Base-by-base conservation (phyloP, 2,797 vertebrate species). In the Sebastes ruberrimus region DNA sequence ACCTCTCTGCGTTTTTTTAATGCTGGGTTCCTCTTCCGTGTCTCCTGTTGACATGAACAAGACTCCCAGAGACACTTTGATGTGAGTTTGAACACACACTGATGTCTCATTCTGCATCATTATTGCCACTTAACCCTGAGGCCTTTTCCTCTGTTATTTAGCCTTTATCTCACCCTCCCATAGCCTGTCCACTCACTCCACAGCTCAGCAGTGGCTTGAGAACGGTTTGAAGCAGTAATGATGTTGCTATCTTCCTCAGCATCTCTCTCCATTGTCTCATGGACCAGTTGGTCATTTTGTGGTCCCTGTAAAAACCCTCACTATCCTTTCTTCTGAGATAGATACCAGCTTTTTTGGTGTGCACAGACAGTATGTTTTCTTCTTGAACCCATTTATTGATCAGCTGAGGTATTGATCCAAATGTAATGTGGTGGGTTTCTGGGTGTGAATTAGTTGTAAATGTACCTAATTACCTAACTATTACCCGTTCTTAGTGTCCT, bases 81-180 rank as follows among this genome's bases (percentile, higher is more conserved):
- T 89, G 89, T 90, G 70, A 80, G 83, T 84, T 80, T 87, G 73
- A 91, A 80, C 78, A 82, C 82, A 53, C 71, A 74, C 71, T 53
- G 42, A 78, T 85, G 84, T 90, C 89, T 92, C 92, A 90, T 92
- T 90, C 91, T 79, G 78, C 86, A 90, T 94, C 92, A 92, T 95
- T 94, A 95, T 94, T 94, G 90, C 91, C 92, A 94, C 93, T 95
- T 95, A 94, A 94, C 94, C 94, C 86, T n/a, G 7, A 84, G 84
- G 81, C 91, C 85, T 70, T 72, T 80, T 68, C 63, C 83, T 81
- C 89, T 92, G 93, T 90, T 87, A 89, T 94, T 93, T 92, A 14
- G 80, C 86, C 86, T 90, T 93, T 89, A 93, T 95, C 92, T 92
- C 87, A 71, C 57, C 81, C 82, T 73, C 63, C 76, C 83, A 71